Conservation (phyloP, 2,888 invertebrate genomes). For the Papilio demoleus region DNA sequence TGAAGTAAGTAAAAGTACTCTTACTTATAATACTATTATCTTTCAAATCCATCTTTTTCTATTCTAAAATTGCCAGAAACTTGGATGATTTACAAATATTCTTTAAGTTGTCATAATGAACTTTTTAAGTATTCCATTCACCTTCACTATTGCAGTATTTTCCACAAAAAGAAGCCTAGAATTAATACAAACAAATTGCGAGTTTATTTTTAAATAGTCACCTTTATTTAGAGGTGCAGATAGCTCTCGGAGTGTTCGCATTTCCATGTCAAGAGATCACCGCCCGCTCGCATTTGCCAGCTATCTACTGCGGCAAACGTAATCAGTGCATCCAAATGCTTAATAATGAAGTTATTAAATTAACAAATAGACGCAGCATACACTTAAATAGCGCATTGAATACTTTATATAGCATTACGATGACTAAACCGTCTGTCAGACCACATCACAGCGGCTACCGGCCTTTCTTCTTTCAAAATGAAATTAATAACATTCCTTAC, state of each 20-base stretch:
- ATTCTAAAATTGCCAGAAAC: no score
- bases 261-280: constrained; percentile 37
- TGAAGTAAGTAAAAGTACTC: no score
- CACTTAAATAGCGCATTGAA: background rate
- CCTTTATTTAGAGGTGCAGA: constrained; percentile 27
- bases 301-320: constrained; percentile 7
- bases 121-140: no score
- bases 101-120: no score
- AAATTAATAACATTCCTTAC: no score
- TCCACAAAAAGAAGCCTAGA: background rate
- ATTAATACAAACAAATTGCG: background rate
- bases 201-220: constrained; percentile 10
- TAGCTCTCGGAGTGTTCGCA: constrained; percentile 26
- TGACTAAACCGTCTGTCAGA: no score
- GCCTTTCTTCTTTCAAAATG: no score
- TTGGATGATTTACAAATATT: no score
- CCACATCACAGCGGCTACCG: no score
- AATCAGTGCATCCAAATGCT: background rate
- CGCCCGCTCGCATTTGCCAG: constrained; percentile 7
- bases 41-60: no score
- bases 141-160: background rate
- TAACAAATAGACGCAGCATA: background rate
- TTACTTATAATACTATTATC: no score
- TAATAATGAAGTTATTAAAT: constrained; percentile 6
- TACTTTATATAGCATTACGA: background rate